Evolutionary conservation across 1,140 invertebrate species (phyloP), one percentile per base, ranked within the genome.

Genomic region (Drosophila nannoptera): DNA sequence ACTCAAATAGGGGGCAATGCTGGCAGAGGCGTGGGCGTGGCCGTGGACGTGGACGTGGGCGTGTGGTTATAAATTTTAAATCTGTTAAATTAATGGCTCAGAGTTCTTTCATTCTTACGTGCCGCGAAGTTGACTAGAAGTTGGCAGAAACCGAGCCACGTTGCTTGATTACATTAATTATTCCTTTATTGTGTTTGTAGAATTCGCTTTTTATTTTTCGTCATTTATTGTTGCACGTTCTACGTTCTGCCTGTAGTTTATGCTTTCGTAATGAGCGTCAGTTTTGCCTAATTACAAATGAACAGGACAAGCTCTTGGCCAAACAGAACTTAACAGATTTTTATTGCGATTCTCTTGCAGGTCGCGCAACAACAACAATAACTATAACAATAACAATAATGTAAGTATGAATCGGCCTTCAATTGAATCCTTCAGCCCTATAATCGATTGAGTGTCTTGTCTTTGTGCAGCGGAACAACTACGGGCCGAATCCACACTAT

Each of bases 51-150:
- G 32, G 40, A 36, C 35, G 40, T 64, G 32, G 40, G 49, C 54
- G 14, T 61, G 71, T 73, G 80, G 84, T 88, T 86, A 87, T 87
- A 87, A 87, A 87, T 87, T 87, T 87, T 87, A 87, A 87, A 87
- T 87, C 73, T 81, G 80, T 77, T 76, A 78, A 87, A 75, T 86
- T 88, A 86, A 86, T 87, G 71, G 74, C 72, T 49, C 49, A 69
- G 70, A 73, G 64, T 73, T 78, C 70, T 80, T 75, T 75, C 76
- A 68, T 84, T 83, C 66, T 73, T 64, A 71, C 82, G 81, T 86
- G 80, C 73, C 56, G 45, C 53, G 42, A 69, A 83, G 52, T 75
- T 78, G 38, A 22, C 58, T 38, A 54, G 38, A 75, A 81, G 54
- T 66, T 72, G 38, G 56, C 16, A 59, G 54, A 35, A 50, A 52